These are phyloP conservation scores for Caenorhabditis remanei DNA, from an alignment of 1,140 invertebrate species.

Conservation along the genomic window DNA sequence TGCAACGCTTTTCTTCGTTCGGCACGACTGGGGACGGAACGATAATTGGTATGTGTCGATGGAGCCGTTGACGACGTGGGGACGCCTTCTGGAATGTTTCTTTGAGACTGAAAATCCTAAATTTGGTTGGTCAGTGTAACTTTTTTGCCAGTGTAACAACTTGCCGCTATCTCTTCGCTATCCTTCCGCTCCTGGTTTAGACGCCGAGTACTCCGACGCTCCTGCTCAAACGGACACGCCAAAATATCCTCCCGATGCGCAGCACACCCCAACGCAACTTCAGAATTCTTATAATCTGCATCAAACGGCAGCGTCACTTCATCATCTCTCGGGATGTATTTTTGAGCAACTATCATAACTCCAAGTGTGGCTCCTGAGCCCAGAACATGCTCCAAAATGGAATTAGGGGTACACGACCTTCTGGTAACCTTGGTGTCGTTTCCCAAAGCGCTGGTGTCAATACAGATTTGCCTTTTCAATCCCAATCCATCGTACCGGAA, in stretches of 20 bases:
- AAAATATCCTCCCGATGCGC: not conserved
- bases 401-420: conserved; percentile 6
- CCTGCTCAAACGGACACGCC: conserved; percentile 14
- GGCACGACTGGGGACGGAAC: no score
- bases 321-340: not conserved
- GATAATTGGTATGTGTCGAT: no score
- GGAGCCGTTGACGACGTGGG: no score
- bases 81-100: no score
- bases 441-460: not conserved
- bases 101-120: no score
- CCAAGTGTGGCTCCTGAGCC: not conserved
- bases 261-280: not conserved
- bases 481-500: conserved; percentile 32
- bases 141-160: no score
- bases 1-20: no score
- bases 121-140: no score
- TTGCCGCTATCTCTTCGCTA: no score
- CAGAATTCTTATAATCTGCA: not conserved
- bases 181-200: no score
- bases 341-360: not conserved
- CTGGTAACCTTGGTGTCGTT: not conserved
- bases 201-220: not conserved
- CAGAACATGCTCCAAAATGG: conserved; percentile 3
- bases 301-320: conserved; percentile 9
- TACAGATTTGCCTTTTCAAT: not conserved